A percentile compares a stretch with the other conserved stretches of the same genome.
Evolutionary conservation across 2,113 vertebrate species (phyloP).

Genomic region (Sus scrofa): DNA sequence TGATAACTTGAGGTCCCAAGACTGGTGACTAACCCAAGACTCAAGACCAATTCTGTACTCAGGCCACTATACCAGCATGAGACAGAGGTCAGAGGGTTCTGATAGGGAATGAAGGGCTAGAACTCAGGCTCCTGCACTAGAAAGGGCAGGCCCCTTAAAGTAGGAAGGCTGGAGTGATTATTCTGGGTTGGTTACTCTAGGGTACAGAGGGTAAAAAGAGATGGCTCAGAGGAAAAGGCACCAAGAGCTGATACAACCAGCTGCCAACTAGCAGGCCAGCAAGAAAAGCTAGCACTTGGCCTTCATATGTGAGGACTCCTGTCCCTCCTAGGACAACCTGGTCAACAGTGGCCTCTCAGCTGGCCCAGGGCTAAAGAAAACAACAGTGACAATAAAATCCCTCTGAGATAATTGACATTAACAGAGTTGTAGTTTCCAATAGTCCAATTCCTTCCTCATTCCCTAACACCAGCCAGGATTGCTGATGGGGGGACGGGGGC

Average conservation of each 20-base stretch:
- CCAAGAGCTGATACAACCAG: background rate
- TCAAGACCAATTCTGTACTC: background rate
- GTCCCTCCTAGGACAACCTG: background rate
- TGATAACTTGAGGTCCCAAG: background rate
- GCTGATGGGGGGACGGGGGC: background rate
- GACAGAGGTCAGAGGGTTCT: background rate
- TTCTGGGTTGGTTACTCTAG: background rate
- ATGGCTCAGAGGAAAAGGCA: background rate
- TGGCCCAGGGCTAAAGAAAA: background rate
- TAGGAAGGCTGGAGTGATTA: background rate
- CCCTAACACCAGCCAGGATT: background rate
- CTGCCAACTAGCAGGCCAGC: background rate
- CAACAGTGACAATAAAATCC: background rate
- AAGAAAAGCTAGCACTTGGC: background rate
- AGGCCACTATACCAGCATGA: background rate
- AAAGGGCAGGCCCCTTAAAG: background rate
- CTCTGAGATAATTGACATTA: background rate
- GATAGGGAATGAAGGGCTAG: background rate
- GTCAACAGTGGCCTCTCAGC: background rate
- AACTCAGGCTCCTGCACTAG: background rate
- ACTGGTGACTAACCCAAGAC: background rate
- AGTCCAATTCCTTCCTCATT: conserved; percentile 19
- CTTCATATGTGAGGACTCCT: background rate
- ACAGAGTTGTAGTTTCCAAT: background rate
- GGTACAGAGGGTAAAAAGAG: background rate